Evolutionary conservation across 2,888 invertebrate species (phyloP), one percentile per base, ranked within the genome.

Genomic region (Drosophila recens): DNA sequence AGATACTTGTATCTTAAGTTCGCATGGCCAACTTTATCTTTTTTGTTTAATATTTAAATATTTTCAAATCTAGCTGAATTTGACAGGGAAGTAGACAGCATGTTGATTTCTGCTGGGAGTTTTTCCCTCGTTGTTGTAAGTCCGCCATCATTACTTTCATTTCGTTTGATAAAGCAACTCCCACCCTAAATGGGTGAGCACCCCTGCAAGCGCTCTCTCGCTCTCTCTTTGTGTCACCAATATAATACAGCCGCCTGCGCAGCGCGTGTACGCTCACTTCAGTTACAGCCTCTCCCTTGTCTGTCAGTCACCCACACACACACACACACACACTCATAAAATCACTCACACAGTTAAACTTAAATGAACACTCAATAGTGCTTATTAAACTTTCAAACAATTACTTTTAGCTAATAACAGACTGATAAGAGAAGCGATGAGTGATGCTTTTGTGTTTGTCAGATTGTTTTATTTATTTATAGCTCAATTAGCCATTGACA

Each of bases 71-170:
- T 11, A 30, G 6, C 17, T 11, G 17, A 42, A 53, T 53, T 42
- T 42, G 23, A 27, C 40, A 30, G 27, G 10, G 4, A 33, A 49
- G 10, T 15, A n/a, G 45, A 46, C 27, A 33, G n/a, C 52, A 20
- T 58, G 30, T 48, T 30, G 30, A 30, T 30, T 8, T 23, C 49
- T 23, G n/a, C 6, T 49, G 34, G 13, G 20, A 30, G 34, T 48
- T 49, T 63, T 68, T 43, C 30, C 30, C 8, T 20, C 27, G 43
- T 53, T 43, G 33, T 30, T 62, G 13, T 30, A 52, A 57, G 71
- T 74, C 87, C 89, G 89, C 89, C 89, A 89, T 86, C 70, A 82
- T 70, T 78, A 79, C 77, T 79, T 79, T 74, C 61, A 79, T 70
- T 75, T 73, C 54, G 54, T 72, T 77, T 79, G 75, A 83, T 88